Base-by-base conservation (phyloP, 2,113 vertebrate genomes). In the Pelmatolapia mariae region DNA sequence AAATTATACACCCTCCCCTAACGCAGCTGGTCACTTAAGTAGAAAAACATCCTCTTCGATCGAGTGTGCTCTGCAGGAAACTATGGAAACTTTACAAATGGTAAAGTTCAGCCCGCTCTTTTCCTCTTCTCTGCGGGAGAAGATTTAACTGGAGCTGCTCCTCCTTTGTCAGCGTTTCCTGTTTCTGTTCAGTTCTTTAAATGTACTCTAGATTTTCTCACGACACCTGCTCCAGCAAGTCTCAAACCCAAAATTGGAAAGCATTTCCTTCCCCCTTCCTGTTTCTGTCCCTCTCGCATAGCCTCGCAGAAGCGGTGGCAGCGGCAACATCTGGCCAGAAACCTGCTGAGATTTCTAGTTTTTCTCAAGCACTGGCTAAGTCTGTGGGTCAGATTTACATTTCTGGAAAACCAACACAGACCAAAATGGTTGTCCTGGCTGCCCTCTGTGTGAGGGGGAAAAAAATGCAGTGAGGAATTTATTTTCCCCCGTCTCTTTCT, bases 321-420 rank as follows among this genome's bases (percentile, higher is more conserved):
- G 86, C 16, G 1, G 85, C 61, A 82, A 89, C 85, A 88, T 92
- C 89, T 88, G 92, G 87, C 52, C 19, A 40, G 22, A 87, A 82
- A 91, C 90, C 61, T 91, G 90, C 94, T 87, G 89, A 93, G 63
- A 54, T 24, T 16, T 33, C 33, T 29, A 6, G 18, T 88, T 45
- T 68, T 80, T 26, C 80, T 71, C n/a, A 11, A 10, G 66, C 7
- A 19, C 26, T 10, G 52, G 66, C 76, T 43, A 2, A 54, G 66
- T 63, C 76, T 87, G 87, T 56, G 86, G 86, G 31, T 81, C 80
- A 11, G 29, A 92, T 85, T 89, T 93, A 86, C 87, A 91, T 92
- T 93, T 93, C 76, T 87, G 86, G 38, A 86, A 94, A 95, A 94
- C 83, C 86, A 86, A 93, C 87, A 85, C 31, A 92, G 84, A 90